Evolutionary conservation across 2,113 vertebrate species (phyloP).

Genomic region (Chaenocephalus aceratus): DNA sequence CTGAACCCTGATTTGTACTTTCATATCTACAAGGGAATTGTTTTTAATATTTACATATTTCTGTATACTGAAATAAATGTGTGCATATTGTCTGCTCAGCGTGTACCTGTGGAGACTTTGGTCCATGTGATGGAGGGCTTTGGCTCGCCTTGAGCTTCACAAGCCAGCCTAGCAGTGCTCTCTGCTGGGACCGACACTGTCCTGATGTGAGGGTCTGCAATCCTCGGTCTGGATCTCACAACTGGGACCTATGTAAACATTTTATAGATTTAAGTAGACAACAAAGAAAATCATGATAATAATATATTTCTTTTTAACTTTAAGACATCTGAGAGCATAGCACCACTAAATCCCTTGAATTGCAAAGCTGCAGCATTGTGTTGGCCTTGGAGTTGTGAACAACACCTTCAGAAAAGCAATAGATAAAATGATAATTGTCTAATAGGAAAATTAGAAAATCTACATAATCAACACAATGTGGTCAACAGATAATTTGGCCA

Average conservation of each 20-base stretch:
- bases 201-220: conserved; percentile 82
- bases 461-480: background rate
- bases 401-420: background rate
- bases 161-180: conserved; percentile 84
- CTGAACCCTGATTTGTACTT: conserved; percentile 1
- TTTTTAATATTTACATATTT: background rate
- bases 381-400: background rate
- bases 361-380: background rate
- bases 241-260: conserved; percentile 60
- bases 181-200: conserved; percentile 85
- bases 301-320: too few relatives aligned
- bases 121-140: conserved; percentile 92
- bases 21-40: background rate
- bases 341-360: background rate
- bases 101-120: conserved; percentile 92
- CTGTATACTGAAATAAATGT: conserved; percentile 4
- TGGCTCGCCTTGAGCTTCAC: conserved; percentile 89
- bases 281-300: too few relatives aligned
- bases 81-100: background rate
- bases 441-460: background rate
- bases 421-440: background rate
- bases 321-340: background rate
- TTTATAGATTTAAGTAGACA: background rate
- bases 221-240: conserved; percentile 83
- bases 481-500: background rate